Percentiles rank a stretch among this genome's conserved stretches.
Evolutionary conservation across 2,113 vertebrate genomes (phyloP).

Genomic region (Rallus limicola): DNA sequence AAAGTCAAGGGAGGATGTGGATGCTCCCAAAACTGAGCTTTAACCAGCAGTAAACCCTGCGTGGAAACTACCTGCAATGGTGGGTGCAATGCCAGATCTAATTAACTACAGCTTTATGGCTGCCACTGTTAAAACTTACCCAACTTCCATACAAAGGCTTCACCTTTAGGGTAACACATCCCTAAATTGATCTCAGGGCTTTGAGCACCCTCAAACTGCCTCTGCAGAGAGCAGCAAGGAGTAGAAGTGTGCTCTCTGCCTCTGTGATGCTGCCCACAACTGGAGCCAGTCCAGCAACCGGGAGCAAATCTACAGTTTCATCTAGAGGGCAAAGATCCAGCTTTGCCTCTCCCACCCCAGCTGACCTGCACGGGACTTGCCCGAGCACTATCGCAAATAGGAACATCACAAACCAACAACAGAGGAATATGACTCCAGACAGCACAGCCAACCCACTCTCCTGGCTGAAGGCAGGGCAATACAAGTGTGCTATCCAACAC

Average conservation of each 20-base stretch:
- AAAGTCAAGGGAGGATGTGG: fast-evolving
- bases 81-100: background rate
- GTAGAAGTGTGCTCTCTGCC: background rate
- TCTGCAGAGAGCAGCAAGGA: background rate
- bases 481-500: fast-evolving
- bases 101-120: background rate
- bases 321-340: background rate
- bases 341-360: background rate
- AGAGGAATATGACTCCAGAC: background rate
- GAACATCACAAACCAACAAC: background rate
- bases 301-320: background rate
- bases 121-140: background rate
- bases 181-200: background rate
- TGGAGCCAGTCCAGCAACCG: background rate
- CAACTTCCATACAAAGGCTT: background rate
- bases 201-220: background rate
- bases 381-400: fast-evolving
- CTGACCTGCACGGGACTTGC: fast-evolving
- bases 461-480: background rate
- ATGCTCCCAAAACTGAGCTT: background rate
- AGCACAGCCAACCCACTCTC: background rate
- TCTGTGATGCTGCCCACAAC: background rate
- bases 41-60: background rate
- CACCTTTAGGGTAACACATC: fast-evolving
- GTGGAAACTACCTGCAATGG: fast-evolving